phyloP scores from a whole-genome alignment of 1,140 invertebrate species.

The Drosophila obscura region DNA sequence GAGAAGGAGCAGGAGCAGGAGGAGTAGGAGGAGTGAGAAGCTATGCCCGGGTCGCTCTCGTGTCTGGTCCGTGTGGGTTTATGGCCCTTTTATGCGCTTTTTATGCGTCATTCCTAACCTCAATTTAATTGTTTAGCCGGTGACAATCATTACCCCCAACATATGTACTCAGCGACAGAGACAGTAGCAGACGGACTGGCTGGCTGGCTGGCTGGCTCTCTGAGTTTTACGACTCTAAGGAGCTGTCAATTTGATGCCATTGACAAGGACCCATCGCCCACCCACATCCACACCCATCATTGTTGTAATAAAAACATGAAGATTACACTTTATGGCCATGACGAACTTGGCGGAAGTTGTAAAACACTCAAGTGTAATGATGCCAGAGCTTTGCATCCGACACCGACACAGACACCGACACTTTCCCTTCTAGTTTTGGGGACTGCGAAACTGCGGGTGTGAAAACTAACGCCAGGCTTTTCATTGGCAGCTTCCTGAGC shows the following conservation, averaged over 20 bases:
- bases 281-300: not conserved
- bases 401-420: not conserved
- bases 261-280: slow-evolving; percentile 46
- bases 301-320: slow-evolving; percentile 77
- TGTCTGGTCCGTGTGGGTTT: slow-evolving; percentile 53
- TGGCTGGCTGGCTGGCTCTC: not conserved
- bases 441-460: slow-evolving; percentile 33
- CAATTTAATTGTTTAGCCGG: slow-evolving; percentile 84
- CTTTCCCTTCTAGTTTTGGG: slow-evolving; percentile 1
- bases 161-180: slow-evolving; percentile 44
- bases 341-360: slow-evolving; percentile 76
- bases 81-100: slow-evolving; percentile 81
- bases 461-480: slow-evolving; percentile 70
- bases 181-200: slow-evolving; percentile 39
- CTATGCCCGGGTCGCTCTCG: slow-evolving; percentile 9
- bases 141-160: slow-evolving; percentile 81
- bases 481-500: slow-evolving; percentile 30
- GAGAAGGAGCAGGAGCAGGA: not conserved
- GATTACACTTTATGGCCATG: slow-evolving; percentile 74
- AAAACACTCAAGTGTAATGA: slow-evolving; percentile 81
- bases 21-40: too few relatives aligned
- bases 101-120: slow-evolving; percentile 83
- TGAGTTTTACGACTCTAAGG: slow-evolving; percentile 75
- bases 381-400: slow-evolving; percentile 51
- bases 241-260: slow-evolving; percentile 80